A percentile compares a stretch with the other conserved stretches of the same genome.
These are phyloP conservation scores for Trogon surrucura DNA, from an alignment of 2,113 vertebrate species.

Conservation along the genomic window DNA sequence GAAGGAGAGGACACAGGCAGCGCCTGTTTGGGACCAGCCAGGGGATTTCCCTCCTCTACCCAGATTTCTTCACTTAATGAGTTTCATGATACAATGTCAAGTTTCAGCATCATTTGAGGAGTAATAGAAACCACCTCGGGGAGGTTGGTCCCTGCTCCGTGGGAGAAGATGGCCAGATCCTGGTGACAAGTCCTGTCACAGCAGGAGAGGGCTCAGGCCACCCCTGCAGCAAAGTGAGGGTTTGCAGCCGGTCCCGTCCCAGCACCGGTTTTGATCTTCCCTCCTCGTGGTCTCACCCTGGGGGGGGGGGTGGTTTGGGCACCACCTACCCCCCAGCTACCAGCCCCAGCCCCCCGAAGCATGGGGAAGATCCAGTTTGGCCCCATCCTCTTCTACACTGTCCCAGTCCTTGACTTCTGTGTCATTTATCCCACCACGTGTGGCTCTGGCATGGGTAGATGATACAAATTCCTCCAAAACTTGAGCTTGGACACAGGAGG, in stretches of 20 bases:
- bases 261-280: not conserved
- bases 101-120: slow-evolving; percentile 21
- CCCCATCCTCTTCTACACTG: accelerated
- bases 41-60: slow-evolving; percentile 40
- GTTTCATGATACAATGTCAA: not conserved
- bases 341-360: not conserved
- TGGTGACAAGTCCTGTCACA: not conserved
- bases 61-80: not conserved
- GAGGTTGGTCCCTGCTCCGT: not conserved
- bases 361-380: not conserved
- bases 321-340: accelerated
- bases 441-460: not conserved
- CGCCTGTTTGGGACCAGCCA: accelerated
- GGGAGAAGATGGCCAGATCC: not conserved
- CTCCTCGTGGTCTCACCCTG: accelerated
- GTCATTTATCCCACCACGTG: accelerated
- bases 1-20: not conserved
- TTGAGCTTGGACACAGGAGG: no score
- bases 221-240: not conserved
- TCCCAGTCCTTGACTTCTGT: not conserved
- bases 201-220: not conserved
- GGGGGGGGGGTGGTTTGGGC: not conserved
- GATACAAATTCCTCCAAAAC: not conserved
- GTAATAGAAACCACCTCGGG: not conserved
- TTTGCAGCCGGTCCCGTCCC: not conserved